Conservation (phyloP, 1,140 invertebrate genomes). For the Whitmania pigra region DNA sequence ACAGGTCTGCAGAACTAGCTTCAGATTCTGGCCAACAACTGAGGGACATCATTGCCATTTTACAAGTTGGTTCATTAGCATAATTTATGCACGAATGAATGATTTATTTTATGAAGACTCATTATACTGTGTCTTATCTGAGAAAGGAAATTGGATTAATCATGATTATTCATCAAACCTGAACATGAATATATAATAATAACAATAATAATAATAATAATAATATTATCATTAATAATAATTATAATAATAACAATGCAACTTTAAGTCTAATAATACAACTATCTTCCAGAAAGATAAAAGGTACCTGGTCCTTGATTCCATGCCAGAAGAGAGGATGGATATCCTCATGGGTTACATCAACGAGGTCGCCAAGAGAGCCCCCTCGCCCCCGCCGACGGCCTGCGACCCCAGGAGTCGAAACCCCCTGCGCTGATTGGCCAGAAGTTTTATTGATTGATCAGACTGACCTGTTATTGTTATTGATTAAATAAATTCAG, state of each 20-base stretch:
- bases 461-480: background rate
- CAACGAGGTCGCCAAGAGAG: conserved; percentile 82
- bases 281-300: conserved; percentile 47
- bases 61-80: conserved; percentile 52
- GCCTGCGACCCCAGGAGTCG: conserved; percentile 63
- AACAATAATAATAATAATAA: conserved; percentile 20
- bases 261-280: background rate
- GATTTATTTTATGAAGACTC: too few relatives aligned
- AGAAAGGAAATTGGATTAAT: too few relatives aligned
- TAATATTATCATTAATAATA: conserved; percentile 18
- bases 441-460: background rate
- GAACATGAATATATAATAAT: too few relatives aligned
- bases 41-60: conserved; percentile 73
- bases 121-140: too few relatives aligned
- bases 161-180: too few relatives aligned
- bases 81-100: too few relatives aligned
- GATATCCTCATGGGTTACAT: conserved; percentile 76
- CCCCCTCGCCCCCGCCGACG: conserved; percentile 92
- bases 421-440: background rate
- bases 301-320: conserved; percentile 72
- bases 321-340: conserved; percentile 71
- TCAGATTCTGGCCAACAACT: conserved; percentile 55
- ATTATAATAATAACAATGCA: conserved; percentile 16
- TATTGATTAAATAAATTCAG: background rate
- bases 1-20: conserved; percentile 57